Evolutionary conservation across 2,113 vertebrate species (phyloP), one percentile per base, ranked within the genome.

Genomic region (Brienomyrus longianalis): DNA sequence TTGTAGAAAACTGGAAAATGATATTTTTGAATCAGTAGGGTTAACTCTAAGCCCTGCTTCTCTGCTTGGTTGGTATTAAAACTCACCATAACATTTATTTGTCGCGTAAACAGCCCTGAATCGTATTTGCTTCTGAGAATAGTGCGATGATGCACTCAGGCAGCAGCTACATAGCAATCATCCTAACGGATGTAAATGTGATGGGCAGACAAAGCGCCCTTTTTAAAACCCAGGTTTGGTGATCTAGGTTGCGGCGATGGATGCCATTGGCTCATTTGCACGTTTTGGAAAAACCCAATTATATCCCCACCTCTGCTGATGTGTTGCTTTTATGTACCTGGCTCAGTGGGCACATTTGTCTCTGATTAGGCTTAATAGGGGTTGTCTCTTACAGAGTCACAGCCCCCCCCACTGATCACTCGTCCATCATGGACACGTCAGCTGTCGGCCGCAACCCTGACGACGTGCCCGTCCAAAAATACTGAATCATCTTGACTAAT

Each of bases 361-460:
- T 89, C 23, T 90, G 88, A 86, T 90, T 70, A 90, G 88, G 91
- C 89, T 91, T 90, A 90, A 91, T 80, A 39, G 62, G 51, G 43
- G 70, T 89, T 47, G 45, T 47, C 8, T 84, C 74, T 87, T 56
- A 74, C 59, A 21, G 89, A 83, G 86, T 90, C 86, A 90, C 51
- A 66, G 27, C 56, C 17, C 80, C 21, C 0, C 43, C 43, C 80
- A 48, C 80, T 1, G 39, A n/a, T 48, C 43, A 3, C 8, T 48
- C 45, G 35, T 48, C 45, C 83, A 48, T 23, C 23, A 47, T 84
- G 21, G 19, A n/a, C 8, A n/a, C 45, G 45, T 84, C 10, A 88
- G 89, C 51, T 86, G 88, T 92, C 83, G 59, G 62, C 31, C 48
- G 27, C 6, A 54, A 21, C 31, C 23, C 50, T 87, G 85, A 52